A percentile compares a stretch with the other conserved stretches of the same genome.
These are phyloP conservation scores for Bombus superbus DNA, from an alignment of 1,140 invertebrate genomes.

Conservation along the genomic window DNA sequence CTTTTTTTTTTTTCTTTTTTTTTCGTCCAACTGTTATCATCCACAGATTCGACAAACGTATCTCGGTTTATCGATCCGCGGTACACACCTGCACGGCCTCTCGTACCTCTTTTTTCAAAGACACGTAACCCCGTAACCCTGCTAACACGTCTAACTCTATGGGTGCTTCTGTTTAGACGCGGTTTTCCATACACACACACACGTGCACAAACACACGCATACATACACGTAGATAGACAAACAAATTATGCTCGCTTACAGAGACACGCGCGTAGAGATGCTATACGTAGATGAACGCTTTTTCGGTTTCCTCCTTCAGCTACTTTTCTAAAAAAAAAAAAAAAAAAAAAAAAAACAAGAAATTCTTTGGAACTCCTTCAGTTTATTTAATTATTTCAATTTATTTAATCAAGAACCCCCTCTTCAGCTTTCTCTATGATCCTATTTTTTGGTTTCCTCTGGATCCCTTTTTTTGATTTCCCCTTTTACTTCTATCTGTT, in stretches of 20 bases:
- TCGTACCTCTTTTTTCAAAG: slow-evolving; percentile 12
- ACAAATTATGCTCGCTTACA: background rate
- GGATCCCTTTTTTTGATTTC: too few relatives aligned
- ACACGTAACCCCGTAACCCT: slow-evolving; percentile 66
- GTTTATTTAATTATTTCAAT: background rate
- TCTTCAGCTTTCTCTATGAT: background rate
- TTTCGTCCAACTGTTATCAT: background rate
- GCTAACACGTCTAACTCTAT: slow-evolving; percentile 67
- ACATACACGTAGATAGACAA: background rate
- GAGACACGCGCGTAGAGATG: slow-evolving; percentile 16
- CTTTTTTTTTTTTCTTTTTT: slow-evolving; percentile 1
- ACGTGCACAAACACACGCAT: background rate
- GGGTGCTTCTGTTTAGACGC: slow-evolving; percentile 56
- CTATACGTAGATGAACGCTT: slow-evolving; percentile 7
- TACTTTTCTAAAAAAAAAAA: background rate
- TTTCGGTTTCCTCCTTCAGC: background rate
- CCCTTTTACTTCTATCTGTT: background rate
- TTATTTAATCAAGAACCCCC: too few relatives aligned
- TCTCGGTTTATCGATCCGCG: slow-evolving; percentile 38
- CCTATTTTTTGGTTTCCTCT: background rate
- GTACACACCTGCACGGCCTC: slow-evolving; percentile 63
- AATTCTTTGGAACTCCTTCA: too few relatives aligned
- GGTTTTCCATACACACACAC: background rate
- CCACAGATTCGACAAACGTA: slow-evolving; percentile 16
- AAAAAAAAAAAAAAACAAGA: too few relatives aligned